Percentiles rank a stretch among this genome's conserved stretches.
These are phyloP conservation scores for Butorides virescens DNA, from an alignment of 2,113 vertebrate species.

Conservation along the genomic window DNA sequence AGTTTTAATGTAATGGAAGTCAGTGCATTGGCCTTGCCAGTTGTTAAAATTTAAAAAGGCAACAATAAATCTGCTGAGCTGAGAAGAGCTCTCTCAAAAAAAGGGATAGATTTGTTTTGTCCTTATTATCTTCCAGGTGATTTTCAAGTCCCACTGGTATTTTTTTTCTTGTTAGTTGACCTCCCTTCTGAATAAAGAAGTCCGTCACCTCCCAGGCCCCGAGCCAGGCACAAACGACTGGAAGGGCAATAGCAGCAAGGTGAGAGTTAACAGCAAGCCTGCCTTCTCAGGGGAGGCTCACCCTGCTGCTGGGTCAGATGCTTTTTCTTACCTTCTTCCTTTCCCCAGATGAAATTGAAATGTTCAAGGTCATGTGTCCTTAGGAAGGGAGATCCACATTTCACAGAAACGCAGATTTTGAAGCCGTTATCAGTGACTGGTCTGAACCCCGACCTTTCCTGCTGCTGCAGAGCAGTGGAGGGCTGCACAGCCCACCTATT, in stretches of 20 bases:
- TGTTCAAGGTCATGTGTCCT: background rate
- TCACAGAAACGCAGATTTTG: accelerated
- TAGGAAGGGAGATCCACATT: background rate
- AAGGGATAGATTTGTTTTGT: conserved; percentile 24
- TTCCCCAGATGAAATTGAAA: background rate
- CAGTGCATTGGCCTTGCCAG: background rate
- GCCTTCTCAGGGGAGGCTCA: background rate
- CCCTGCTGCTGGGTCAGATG: background rate
- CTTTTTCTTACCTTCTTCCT: background rate
- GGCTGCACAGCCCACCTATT: background rate
- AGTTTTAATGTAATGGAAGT: conserved; percentile 13
- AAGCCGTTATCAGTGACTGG: background rate
- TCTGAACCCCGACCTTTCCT: background rate
- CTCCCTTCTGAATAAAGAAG: background rate
- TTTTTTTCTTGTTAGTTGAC: conserved; percentile 42
- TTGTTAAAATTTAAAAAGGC: conserved; percentile 44
- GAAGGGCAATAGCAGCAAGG: background rate
- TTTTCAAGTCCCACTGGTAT: conserved; percentile 1
- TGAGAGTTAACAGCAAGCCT: background rate
- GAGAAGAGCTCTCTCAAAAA: background rate
- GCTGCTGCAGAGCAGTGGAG: background rate
- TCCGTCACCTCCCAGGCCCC: background rate
- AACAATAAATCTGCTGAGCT: conserved; percentile 40
- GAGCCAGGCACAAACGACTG: background rate
- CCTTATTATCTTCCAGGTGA: conserved; percentile 43